phyloP scores from a whole-genome alignment of 2,888 invertebrate species.

The Brenthis daphne region DNA sequence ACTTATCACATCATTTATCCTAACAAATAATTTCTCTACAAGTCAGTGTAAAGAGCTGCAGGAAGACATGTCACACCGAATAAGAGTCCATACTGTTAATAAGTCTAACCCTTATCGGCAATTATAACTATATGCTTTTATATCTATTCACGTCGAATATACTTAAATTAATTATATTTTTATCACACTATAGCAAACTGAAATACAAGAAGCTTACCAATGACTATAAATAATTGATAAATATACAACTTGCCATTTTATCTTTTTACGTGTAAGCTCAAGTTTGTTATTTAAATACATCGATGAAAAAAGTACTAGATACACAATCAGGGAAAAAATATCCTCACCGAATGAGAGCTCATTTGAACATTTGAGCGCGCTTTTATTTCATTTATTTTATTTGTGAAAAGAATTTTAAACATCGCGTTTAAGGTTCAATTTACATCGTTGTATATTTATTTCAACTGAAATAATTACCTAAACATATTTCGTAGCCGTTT shows the following conservation, averaged over 20 bases:
- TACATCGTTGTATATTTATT: no score
- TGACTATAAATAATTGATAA: slow-evolving; percentile 3
- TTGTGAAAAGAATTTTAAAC: no score
- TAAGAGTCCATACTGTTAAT: slow-evolving; percentile 8
- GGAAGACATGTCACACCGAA: slow-evolving; percentile 77
- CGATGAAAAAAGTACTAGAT: slow-evolving; percentile 1
- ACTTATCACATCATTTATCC: slow-evolving; percentile 79
- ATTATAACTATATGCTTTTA: slow-evolving; percentile 43
- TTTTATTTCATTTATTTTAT: no score
- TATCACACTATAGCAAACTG: slow-evolving; percentile 25
- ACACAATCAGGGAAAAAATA: no score
- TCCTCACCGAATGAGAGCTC: no score
- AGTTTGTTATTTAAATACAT: slow-evolving; percentile 1
- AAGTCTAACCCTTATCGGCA: slow-evolving; percentile 33
- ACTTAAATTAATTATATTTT: slow-evolving; percentile 44
- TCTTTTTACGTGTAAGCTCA: slow-evolving; percentile 27
- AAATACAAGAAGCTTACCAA: slow-evolving; percentile 21
- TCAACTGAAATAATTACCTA: no score
- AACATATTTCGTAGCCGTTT: no score
- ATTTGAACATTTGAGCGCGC: no score
- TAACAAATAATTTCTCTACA: slow-evolving; percentile 76
- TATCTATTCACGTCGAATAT: slow-evolving; percentile 77
- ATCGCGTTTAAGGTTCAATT: no score
- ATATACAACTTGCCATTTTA: slow-evolving; percentile 12
- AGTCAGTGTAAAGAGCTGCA: slow-evolving; percentile 83